Evolutionary conservation across 1,140 invertebrate genomes (phyloP).

Genomic region (Saccostrea glomerata): DNA sequence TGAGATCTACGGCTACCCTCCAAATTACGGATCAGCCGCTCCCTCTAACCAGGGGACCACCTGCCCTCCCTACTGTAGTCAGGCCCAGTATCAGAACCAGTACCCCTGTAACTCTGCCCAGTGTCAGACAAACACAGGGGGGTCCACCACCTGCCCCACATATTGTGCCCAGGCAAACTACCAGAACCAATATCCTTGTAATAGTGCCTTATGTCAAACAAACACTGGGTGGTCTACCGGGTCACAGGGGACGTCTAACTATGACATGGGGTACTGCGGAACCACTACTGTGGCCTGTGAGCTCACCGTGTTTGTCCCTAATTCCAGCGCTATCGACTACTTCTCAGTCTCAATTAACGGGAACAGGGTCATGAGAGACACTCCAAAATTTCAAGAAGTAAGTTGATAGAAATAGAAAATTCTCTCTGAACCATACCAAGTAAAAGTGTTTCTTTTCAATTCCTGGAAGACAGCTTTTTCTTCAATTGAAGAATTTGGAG

Average conservation of each 20-base stretch:
- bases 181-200: neutral
- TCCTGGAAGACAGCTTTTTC: no score
- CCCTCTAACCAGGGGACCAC: neutral
- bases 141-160: neutral
- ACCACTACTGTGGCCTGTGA: slow-evolving; percentile 37
- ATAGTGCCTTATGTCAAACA: neutral
- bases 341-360: slow-evolving; percentile 58
- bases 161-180: slow-evolving; percentile 7
- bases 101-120: neutral
- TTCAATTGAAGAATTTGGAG: no score
- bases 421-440: no score
- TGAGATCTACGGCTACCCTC: slow-evolving; percentile 49
- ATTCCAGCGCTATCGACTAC: slow-evolving; percentile 66
- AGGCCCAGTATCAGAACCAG: slow-evolving; percentile 1
- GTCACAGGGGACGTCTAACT: neutral
- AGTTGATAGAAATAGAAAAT: slow-evolving; percentile 30
- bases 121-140: neutral
- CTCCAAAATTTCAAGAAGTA: slow-evolving; percentile 59
- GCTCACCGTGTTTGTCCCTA: slow-evolving; percentile 66
- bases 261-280: slow-evolving; percentile 48
- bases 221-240: neutral
- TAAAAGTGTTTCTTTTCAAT: no score
- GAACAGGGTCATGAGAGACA: slow-evolving; percentile 56
- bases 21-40: slow-evolving; percentile 44
- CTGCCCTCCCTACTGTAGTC: neutral